Evolutionary conservation across 2,888 invertebrate genomes (phyloP).

Genomic region (Eretmocerus hayati): DNA sequence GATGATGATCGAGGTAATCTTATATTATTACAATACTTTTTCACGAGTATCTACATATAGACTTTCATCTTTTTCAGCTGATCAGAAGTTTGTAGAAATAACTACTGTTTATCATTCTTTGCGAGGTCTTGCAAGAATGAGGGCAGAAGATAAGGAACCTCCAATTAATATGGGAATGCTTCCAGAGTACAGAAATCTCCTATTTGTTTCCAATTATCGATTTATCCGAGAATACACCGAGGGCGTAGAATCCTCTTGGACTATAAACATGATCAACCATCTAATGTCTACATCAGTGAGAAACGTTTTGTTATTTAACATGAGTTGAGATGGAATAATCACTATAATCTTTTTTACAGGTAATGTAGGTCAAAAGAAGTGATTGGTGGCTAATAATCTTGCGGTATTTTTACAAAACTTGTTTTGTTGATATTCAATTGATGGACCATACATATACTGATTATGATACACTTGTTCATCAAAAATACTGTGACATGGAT

Average conservation of each 20-base stretch:
- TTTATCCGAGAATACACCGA: slow-evolving; percentile 50
- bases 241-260: slow-evolving; percentile 48
- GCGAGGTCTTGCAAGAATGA: slow-evolving; percentile 29
- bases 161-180: slow-evolving; percentile 17
- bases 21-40: slow-evolving; percentile 1
- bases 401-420: too few species aligned
- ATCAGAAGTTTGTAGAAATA: slow-evolving; percentile 47
- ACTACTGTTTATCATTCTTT: slow-evolving; percentile 45
- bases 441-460: too few species aligned
- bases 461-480: too few species aligned
- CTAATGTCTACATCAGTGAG: slow-evolving; percentile 27
- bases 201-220: slow-evolving; percentile 41
- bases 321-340: too few species aligned
- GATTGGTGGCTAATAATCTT: too few species aligned
- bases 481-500: too few species aligned
- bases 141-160: slow-evolving; percentile 9
- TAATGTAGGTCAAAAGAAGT: too few species aligned
- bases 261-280: slow-evolving; percentile 48
- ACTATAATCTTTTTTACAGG: too few species aligned
- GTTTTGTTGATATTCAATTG: background rate
- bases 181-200: slow-evolving; percentile 26
- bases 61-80: slow-evolving; percentile 11
- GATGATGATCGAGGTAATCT: slow-evolving; percentile 13
- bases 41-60: background rate
- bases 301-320: too few species aligned